Base-by-base conservation (phyloP, 2,113 vertebrate genomes). In the Struthidea cinerea region DNA sequence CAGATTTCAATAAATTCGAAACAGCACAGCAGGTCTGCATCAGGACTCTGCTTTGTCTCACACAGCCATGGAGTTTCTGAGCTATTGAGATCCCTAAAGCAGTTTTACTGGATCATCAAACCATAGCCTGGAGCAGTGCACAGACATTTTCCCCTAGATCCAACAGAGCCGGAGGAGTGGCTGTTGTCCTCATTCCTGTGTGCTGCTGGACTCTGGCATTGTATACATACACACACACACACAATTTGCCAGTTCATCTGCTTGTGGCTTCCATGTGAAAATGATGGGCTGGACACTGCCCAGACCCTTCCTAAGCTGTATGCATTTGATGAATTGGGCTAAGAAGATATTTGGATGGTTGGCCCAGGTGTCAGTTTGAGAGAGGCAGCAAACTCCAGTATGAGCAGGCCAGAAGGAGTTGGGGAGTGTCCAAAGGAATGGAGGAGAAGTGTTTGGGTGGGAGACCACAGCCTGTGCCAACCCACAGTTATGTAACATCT, bases 151-250 rank as follows among this genome's bases (percentile, higher is more conserved):
- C 35, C 28, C 24, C 22, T 30, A 28, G 17, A 55, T 78, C 42
- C 47, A 28, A 2, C 42, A 37, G 53, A 83, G 26, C 14, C 33
- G 17, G 23, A 30, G 27, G 18, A 13, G 28, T 21, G 52, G 27
- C 18, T 50, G 35, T 3, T 52, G 35, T 26, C 52, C 33, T 84
- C 21, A 64, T 82, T 70, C 69, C 56, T 24, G 37, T 23, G 42
- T 21, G 30, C 17, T 68, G 27, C 57, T 90, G 91, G 75, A 49
- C 37, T 35, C 20, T 49, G 39, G 13, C n/a, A 3, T 12, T 44
- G 35, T 7, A 28, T 1, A 3, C 14, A 22, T 30, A 16, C 44
- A 15, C 3, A 9, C 35, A 33, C 3, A 21, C 4, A 22, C 39
- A 18, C 49, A 60, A 3, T 50, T 63, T 70, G 32, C 6, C 46